A percentile compares a stretch with the other conserved stretches of the same genome.
Conservation (phyloP, 2,797 vertebrate species). For the Scolopax rusticola region DNA sequence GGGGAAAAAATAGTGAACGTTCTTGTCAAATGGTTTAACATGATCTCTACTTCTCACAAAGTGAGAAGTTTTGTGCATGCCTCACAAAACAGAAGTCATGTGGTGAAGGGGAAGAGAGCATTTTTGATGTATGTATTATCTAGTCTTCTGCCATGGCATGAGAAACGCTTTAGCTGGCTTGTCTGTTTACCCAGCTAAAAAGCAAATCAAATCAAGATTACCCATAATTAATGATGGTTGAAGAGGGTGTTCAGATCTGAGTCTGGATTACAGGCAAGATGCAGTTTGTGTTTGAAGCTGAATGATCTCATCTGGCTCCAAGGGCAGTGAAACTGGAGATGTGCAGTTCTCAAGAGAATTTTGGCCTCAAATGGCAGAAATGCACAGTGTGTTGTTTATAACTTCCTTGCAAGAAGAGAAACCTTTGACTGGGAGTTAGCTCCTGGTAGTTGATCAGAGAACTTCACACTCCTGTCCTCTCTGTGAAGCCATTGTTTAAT, state of each 20-base stretch:
- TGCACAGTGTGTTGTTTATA: rapidly evolving
- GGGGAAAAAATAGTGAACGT: neutral
- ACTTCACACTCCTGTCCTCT: neutral
- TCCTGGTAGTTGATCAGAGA: neutral
- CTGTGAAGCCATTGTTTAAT: neutral
- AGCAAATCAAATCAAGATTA: constrained; percentile 62
- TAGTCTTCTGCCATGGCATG: neutral
- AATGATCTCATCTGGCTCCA: constrained; percentile 36
- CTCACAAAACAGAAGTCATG: constrained; percentile 44
- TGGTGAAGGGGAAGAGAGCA: constrained; percentile 35
- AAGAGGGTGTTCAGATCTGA: constrained; percentile 14
- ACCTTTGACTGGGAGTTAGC: neutral
- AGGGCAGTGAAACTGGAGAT: constrained; percentile 2
- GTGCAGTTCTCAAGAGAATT: neutral
- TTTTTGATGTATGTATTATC: constrained; percentile 51
- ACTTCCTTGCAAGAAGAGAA: neutral
- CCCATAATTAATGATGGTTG: constrained; percentile 58
- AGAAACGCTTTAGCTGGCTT: neutral
- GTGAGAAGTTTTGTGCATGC: neutral
- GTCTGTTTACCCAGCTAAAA: constrained; percentile 62
- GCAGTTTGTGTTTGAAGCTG: neutral
- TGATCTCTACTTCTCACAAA: constrained; percentile 14
- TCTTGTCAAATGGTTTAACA: constrained; percentile 59
- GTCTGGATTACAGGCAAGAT: constrained; percentile 37
- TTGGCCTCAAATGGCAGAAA: neutral